Evolutionary conservation across 2,888 invertebrate species (phyloP), one percentile per base, ranked within the genome.

Genomic region (Uloborus plumipes): DNA sequence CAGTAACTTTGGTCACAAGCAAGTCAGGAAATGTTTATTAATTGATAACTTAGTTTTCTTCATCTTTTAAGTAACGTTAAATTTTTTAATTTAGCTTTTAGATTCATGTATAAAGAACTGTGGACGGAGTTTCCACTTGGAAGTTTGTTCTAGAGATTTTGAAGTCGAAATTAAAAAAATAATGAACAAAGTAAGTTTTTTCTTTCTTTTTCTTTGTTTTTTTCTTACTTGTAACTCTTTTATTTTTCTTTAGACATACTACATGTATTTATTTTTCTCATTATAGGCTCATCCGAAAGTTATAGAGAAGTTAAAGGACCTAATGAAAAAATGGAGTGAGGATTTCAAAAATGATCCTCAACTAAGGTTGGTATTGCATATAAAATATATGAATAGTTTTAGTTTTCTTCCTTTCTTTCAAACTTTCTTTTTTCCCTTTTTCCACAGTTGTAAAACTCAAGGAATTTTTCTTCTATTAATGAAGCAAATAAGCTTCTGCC

Each of bases 61-160:
- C 2, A 26, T 26, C 26, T 26, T 26, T 26, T 26, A 26, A 26
- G 2, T 26, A 26, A 26, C 4, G 26, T 26, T 26, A 3, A 26
- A 26, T 26, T 3, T 70, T 67, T 66, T 85, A 85, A 86, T 84
- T 62, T 89, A 95, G 93, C 89, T 95, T 62, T 90, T 99, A 85
- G 98, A 99, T 91, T 97, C 98, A 0, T 97, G 97, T 90, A 94
- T 96, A 69, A 95, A 93, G 89, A 99, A 99, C 90, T 97, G 97
- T 90, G 97, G 98, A 14, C 93, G 94, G 88, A 91, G 91, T 62
- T 98, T 99, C 90, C 96, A 95, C 88, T 91, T 97, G 86, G 98
- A 98, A 91, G 85, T 86, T 18, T 86, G 86, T 73, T 97, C 97
- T 2, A 92, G 97, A 86, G 97, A 98, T 86, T 99, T 99, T 91